Conservation (phyloP, 1,140 invertebrate genomes). For the fruit fly (Drosophila melanogaster) region Release_6_plus_ISO1_MT NT_033777.3:21831001-21831500, state of each 20-base stretch:
- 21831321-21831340: constrained; percentile 31
- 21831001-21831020: constrained; percentile 75
- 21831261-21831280: constrained; percentile 63
- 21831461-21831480: constrained; percentile 9
- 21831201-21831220: constrained; percentile 74
- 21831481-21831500: constrained; percentile 8
- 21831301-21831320: constrained; percentile 31
- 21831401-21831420: constrained; percentile 21
- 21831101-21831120: constrained; percentile 56
- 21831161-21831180: constrained; percentile 22
- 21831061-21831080: constrained; percentile 24
- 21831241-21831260: constrained; percentile 11
- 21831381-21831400: constrained; percentile 73
- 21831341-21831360: constrained; percentile 60
- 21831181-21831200: constrained; percentile 43
- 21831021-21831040: constrained; percentile 35
- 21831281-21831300: constrained; percentile 12
- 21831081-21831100: constrained; percentile 76
- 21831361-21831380: constrained; percentile 73
- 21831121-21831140: constrained; percentile 32
- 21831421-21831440: background rate
- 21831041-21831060: constrained; percentile 31
- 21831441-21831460: constrained; percentile 12
- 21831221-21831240: constrained; percentile 76
- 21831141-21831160: constrained; percentile 33